Conservation (phyloP, 2,113 vertebrate species). For the Oncorhynchus nerka region DNA sequence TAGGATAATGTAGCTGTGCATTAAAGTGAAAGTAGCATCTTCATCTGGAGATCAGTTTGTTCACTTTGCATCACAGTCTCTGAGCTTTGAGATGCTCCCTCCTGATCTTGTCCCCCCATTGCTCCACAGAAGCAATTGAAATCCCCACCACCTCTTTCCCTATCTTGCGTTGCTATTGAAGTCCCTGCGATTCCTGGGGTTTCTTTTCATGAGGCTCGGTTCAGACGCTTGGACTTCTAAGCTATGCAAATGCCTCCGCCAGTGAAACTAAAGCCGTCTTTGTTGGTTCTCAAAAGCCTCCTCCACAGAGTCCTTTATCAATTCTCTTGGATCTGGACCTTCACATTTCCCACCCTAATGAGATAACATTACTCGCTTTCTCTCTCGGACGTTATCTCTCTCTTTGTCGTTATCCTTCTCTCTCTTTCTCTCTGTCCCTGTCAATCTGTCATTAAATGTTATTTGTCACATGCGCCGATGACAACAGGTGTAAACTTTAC, state of each 20-base stretch:
- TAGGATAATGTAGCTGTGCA: slow-evolving; percentile 15
- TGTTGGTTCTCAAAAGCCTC: slow-evolving; percentile 75
- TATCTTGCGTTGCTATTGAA: slow-evolving; percentile 65
- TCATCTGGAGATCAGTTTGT: slow-evolving; percentile 43
- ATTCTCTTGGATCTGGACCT: slow-evolving; percentile 72
- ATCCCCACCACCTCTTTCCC: slow-evolving; percentile 26
- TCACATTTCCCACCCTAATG: slow-evolving; percentile 75
- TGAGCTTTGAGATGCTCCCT: slow-evolving; percentile 49
- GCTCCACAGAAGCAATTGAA: slow-evolving; percentile 37
- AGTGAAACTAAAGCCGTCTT: slow-evolving; percentile 78
- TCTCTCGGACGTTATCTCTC: not conserved
- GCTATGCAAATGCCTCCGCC: slow-evolving; percentile 79
- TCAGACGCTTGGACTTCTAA: slow-evolving; percentile 76
- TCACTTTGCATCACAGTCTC: slow-evolving; percentile 58
- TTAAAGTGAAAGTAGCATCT: slow-evolving; percentile 30
- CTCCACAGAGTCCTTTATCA: slow-evolving; percentile 76
- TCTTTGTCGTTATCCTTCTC: not conserved
- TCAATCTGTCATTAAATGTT: slow-evolving; percentile 53
- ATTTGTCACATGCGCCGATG: no score
- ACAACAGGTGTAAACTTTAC: no score
- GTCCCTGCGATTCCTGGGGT: slow-evolving; percentile 67
- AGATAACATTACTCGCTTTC: slow-evolving; percentile 57
- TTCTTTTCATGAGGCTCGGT: slow-evolving; percentile 76
- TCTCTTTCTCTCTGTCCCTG: slow-evolving; percentile 14
- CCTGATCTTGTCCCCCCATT: slow-evolving; percentile 55